Evolutionary conservation across 2,888 invertebrate species (phyloP), one percentile per base, ranked within the genome.

Genomic region (Nebria brevicollis): DNA sequence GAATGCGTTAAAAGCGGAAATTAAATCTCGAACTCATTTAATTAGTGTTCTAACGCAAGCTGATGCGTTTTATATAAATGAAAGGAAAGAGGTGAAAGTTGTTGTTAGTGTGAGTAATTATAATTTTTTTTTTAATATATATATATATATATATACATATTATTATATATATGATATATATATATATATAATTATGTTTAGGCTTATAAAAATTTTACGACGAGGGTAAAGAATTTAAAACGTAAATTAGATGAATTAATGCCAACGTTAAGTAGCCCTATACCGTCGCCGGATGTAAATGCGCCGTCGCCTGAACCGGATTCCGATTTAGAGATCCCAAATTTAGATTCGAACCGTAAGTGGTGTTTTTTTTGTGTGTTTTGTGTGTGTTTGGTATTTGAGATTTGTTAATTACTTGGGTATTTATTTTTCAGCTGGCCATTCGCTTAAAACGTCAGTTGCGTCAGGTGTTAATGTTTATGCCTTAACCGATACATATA

Each of bases 171-270:
- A n/a, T n/a, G n/a, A 66, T 25, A 11, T 68, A 7, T 25, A n/a
- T n/a, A n/a, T n/a, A n/a, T n/a, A 15, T 43, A 41, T 74, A 76
- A 66, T 26, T 41, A 73, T 83, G 85, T 88, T 15, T 87, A 98
- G 97, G 98, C 98, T 1, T 98, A 98, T 88, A 96, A 96, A 89
- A 97, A 96, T 88, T 98, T 98, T 90, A 97, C 97, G 0, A 93
- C 94, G 13, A 92, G 97, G 82, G 96, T 98, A 0, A 95, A 96
- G 86, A 93, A 93, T 77, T 91, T 98, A 75, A 96, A 97, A 87
- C 94, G 95, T 77, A 96, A 96, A 87, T 89, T 98, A 25, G 96
- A 96, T 84, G 97, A 97, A 85, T 90, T 96, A 82, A 92, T 93
- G 84, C 93, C 94, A 20, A 93, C 93, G 7, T 88, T 98, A 81